Evolutionary conservation across 2,797 vertebrate genomes (phyloP).

Genomic region (Ceyx erithaca): DNA sequence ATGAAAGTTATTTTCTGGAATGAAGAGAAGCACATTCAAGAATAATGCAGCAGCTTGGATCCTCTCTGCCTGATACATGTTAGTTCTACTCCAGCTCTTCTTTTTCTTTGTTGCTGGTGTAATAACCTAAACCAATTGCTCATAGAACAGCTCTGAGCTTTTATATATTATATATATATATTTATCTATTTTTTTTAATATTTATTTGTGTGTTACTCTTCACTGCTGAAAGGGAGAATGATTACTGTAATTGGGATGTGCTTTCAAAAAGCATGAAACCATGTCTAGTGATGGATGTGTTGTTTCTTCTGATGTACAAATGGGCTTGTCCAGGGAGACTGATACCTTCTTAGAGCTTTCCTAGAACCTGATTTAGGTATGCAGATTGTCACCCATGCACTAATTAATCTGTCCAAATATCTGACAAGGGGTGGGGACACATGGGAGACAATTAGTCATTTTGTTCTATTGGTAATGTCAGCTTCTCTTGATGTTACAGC

Average conservation of each 20-base stretch:
- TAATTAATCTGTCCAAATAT: constrained; percentile 27
- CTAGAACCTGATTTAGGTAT: constrained; percentile 4
- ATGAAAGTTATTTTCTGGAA: background rate
- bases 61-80: background rate
- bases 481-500: background rate
- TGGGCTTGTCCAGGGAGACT: background rate
- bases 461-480: constrained; percentile 1
- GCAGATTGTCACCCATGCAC: background rate
- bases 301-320: background rate
- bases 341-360: background rate
- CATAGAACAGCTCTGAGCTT: background rate
- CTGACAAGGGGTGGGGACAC: background rate
- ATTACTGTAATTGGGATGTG: background rate
- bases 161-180: background rate
- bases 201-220: background rate
- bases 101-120: background rate
- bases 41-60: background rate
- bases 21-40: background rate
- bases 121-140: background rate
- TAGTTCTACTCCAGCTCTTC: background rate
- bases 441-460: background rate
- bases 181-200: too few species aligned
- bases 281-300: background rate
- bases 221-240: background rate
- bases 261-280: background rate